A percentile compares a stretch with the other conserved stretches of the same genome.
Conservation (phyloP, 2,888 invertebrate genomes). For the Julus scandinavius region DNA sequence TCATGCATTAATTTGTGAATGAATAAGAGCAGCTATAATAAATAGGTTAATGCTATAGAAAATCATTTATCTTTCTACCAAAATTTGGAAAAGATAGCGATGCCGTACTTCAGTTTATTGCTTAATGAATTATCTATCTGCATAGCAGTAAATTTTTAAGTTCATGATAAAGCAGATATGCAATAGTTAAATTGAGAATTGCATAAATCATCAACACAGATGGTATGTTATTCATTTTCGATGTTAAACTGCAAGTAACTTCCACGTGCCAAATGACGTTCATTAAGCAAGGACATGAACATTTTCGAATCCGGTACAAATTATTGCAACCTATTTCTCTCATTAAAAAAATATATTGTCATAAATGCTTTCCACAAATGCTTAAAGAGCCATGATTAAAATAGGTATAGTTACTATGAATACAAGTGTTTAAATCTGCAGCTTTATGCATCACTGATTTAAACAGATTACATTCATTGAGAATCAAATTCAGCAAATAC, state of each 20-base stretch:
- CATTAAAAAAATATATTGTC: neutral
- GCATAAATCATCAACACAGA: neutral
- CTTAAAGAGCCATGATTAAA: neutral
- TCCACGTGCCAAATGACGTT: neutral
- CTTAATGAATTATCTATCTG: slow-evolving; percentile 9
- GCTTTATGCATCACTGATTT: neutral
- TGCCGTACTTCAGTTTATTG: neutral
- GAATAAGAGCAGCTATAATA: too few species aligned
- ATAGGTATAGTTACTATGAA: neutral
- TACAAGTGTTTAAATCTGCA: neutral
- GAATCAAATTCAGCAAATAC: too few species aligned
- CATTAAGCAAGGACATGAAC: neutral
- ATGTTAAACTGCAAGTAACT: neutral
- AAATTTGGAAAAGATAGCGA: neutral
- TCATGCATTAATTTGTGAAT: too few species aligned
- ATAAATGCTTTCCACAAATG: neutral
- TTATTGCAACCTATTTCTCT: neutral
- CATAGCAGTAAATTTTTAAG: neutral
- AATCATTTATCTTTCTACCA: neutral
- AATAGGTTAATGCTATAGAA: neutral
- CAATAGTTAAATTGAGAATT: slow-evolving; percentile 27
- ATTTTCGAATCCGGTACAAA: neutral
- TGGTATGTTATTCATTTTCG: neutral
- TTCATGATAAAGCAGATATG: neutral
- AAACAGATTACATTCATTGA: neutral